A percentile compares a stretch with the other conserved stretches of the same genome.
phyloP scores from a whole-genome alignment of 2,888 invertebrate species.

The Agelastica alni region DNA sequence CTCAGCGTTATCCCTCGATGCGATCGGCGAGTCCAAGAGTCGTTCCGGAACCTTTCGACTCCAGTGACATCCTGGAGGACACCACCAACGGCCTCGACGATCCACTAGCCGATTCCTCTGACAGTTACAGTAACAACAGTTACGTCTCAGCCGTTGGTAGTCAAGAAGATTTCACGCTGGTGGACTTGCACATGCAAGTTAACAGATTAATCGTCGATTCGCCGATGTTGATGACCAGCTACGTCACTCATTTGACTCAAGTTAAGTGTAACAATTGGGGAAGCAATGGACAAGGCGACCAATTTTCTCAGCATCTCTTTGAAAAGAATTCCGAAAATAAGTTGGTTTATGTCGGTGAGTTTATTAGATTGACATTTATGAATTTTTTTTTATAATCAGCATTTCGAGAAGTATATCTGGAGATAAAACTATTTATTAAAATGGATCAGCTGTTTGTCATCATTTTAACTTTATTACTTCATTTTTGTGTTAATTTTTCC shows the following conservation, averaged over 20 bases:
- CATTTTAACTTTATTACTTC: too few relatives aligned
- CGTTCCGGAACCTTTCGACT: constrained; percentile 19
- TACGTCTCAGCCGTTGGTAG: constrained; percentile 91
- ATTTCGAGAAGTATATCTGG: too few relatives aligned
- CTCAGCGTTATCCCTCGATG: constrained; percentile 47
- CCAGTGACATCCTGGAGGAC: constrained; percentile 19
- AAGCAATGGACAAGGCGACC: constrained; percentile 71
- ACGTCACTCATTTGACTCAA: constrained; percentile 89
- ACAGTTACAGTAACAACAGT: constrained; percentile 82
- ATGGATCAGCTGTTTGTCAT: too few relatives aligned
- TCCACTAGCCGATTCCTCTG: constrained; percentile 63
- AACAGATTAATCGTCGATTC: constrained; percentile 86
- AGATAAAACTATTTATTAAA: too few relatives aligned
- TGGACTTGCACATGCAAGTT: constrained; percentile 92
- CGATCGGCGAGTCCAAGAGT: constrained; percentile 41
- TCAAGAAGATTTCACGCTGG: constrained; percentile 88
- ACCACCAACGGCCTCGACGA: constrained; percentile 36
- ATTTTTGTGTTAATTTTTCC: too few relatives aligned
- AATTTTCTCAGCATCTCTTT: constrained; percentile 80
- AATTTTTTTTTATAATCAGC: too few relatives aligned
- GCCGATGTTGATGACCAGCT: constrained; percentile 92
- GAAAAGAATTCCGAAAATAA: constrained; percentile 75
- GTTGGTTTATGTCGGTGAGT: constrained; percentile 72
- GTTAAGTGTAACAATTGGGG: constrained; percentile 76
- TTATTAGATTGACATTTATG: too few relatives aligned